These are phyloP conservation scores for Mechanitis mazaeus DNA, from an alignment of 2,888 invertebrate genomes.

Conservation along the genomic window DNA sequence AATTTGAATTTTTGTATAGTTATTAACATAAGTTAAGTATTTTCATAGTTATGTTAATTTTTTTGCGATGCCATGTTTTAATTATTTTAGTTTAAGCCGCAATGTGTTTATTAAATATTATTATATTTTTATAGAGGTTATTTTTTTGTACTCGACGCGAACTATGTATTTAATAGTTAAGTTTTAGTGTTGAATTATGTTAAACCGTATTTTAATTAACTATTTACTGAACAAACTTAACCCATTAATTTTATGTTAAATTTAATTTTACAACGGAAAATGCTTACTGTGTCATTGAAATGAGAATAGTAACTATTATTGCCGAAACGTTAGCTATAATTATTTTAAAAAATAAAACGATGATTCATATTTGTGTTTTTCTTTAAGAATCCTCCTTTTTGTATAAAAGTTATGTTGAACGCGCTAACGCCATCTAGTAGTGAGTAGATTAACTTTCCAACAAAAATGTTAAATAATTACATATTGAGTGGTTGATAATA, in stretches of 20 bases:
- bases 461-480: too few species aligned
- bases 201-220: conserved; percentile 54
- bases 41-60: conserved; percentile 43
- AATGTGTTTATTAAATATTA: conserved; percentile 71
- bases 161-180: conserved; percentile 65
- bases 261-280: conserved; percentile 67
- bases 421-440: conserved; percentile 39
- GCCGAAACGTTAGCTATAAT: conserved; percentile 78
- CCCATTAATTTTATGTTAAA: conserved; percentile 57
- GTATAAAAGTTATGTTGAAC: background rate
- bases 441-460: conserved; percentile 32
- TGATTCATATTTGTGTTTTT: conserved; percentile 66
- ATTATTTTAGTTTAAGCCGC: conserved; percentile 59
- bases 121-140: conserved; percentile 73
- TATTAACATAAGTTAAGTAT: conserved; percentile 41
- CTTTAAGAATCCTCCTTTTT: conserved; percentile 16
- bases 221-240: conserved; percentile 62
- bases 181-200: conserved; percentile 69
- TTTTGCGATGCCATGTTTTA: conserved; percentile 72
- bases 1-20: conserved; percentile 37
- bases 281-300: conserved; percentile 74
- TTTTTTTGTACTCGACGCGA: conserved; percentile 63
- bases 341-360: conserved; percentile 77
- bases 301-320: conserved; percentile 73
- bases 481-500: too few species aligned